A percentile compares a stretch with the other conserved stretches of the same genome.
These are phyloP conservation scores for Thelaira solivaga DNA, from an alignment of 2,888 invertebrate genomes.

Conservation along the genomic window DNA sequence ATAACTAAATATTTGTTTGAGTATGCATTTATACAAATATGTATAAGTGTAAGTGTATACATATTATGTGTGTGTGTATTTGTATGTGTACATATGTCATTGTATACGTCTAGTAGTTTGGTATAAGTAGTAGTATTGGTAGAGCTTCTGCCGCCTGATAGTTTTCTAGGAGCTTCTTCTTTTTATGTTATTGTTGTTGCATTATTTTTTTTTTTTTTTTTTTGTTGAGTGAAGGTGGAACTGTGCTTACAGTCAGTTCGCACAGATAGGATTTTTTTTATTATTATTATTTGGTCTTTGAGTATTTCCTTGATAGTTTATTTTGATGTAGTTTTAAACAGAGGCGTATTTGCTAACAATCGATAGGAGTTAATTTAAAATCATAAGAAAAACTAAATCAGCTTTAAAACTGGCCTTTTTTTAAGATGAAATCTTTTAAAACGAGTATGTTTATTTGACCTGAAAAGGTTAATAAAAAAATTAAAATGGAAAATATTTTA, in stretches of 20 bases:
- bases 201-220: neutral
- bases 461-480: no score
- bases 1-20: conserved; percentile 1
- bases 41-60: neutral
- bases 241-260: conserved; percentile 52
- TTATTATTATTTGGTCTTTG: conserved; percentile 23
- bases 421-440: no score
- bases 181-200: conserved; percentile 27
- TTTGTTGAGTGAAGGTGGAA: conserved; percentile 57
- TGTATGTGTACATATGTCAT: neutral
- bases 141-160: conserved; percentile 56
- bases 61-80: neutral
- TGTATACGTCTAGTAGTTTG: no score
- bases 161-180: conserved; percentile 56
- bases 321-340: conserved; percentile 26
- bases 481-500: no score
- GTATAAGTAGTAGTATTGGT: conserved; percentile 38
- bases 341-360: neutral
- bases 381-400: no score
- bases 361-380: no score
- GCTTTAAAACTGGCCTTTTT: no score
- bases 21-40: neutral
- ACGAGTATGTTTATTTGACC: no score
- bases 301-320: conserved; percentile 44
- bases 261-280: conserved; percentile 46